A percentile compares a stretch with the other conserved stretches of the same genome.
Conservation (phyloP, 2,888 invertebrate species). For the Thyatira batis region DNA sequence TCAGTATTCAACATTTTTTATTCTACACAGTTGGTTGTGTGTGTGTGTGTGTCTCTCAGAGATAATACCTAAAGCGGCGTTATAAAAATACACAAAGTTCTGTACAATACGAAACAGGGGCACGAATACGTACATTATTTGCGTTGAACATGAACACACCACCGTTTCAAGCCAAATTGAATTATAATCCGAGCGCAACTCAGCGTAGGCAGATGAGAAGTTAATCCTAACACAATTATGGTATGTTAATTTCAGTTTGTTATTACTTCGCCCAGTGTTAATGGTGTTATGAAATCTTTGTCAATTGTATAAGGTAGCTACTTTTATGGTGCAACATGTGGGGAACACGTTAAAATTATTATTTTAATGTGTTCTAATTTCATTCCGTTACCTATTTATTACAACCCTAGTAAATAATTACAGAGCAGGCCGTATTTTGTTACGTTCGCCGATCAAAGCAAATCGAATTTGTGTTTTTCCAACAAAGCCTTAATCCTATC, state of each 20-base stretch:
- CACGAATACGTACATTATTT: slow-evolving; percentile 17
- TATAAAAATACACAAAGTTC: not conserved
- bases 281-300: slow-evolving; percentile 37
- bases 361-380: too few species aligned
- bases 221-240: slow-evolving; percentile 57
- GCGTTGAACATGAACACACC: slow-evolving; percentile 18
- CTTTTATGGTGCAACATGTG: not conserved
- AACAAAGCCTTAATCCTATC: not conserved
- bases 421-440: too few species aligned
- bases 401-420: too few species aligned
- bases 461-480: not conserved
- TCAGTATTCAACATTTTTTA: too few species aligned
- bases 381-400: too few species aligned
- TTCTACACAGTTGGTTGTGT: too few species aligned
- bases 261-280: slow-evolving; percentile 33
- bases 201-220: slow-evolving; percentile 48
- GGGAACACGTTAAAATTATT: too few species aligned
- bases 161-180: slow-evolving; percentile 47
- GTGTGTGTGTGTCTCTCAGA: not conserved
- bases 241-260: slow-evolving; percentile 57
- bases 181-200: slow-evolving; percentile 47
- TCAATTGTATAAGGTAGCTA: not conserved
- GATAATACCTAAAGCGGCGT: not conserved
- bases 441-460: too few species aligned
- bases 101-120: not conserved